Evolutionary conservation across 37 sponge, comb jelly and placozoan species (phyloP).

Genomic region (Oopsacas minuta): DNA sequence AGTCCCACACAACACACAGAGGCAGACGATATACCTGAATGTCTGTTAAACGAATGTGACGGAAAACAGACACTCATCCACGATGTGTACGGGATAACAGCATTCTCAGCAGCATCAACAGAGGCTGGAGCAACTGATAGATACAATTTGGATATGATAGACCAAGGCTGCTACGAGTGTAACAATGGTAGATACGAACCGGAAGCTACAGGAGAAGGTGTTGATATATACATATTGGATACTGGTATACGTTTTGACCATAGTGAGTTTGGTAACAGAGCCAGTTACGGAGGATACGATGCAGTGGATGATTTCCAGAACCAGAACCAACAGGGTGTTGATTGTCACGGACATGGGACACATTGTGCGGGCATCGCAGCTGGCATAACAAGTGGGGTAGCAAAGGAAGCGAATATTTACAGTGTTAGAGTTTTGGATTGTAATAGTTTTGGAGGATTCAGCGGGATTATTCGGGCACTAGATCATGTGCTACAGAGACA

Average conservation of each 20-base stretch:
- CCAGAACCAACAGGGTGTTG: not conserved
- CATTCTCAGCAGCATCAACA: not conserved
- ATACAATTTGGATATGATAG: not conserved
- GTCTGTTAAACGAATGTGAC: too few relatives aligned
- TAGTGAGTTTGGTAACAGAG: conserved; percentile 9
- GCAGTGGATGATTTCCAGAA: not conserved
- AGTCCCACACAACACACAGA: not conserved
- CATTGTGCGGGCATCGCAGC: not conserved
- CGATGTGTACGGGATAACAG: not conserved
- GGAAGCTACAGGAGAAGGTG: conserved; percentile 11
- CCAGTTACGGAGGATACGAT: conserved; percentile 20
- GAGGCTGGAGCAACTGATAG: not conserved
- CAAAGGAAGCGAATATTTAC: not conserved
- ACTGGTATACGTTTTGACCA: conserved; percentile 22
- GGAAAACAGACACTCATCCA: not conserved
- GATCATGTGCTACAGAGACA: not conserved
- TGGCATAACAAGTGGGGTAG: not conserved
- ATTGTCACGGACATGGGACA: conserved; percentile 1
- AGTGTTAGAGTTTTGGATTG: not conserved
- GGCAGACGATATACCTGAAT: too few relatives aligned
- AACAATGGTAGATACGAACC: not conserved
- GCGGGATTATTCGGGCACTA: not conserved
- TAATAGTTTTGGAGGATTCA: not conserved
- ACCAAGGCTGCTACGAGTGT: not conserved
- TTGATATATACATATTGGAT: conserved; percentile 20